These are phyloP conservation scores for Chromoteleia sp. DNA, from an alignment of 2,888 invertebrate genomes.

Conservation along the genomic window DNA sequence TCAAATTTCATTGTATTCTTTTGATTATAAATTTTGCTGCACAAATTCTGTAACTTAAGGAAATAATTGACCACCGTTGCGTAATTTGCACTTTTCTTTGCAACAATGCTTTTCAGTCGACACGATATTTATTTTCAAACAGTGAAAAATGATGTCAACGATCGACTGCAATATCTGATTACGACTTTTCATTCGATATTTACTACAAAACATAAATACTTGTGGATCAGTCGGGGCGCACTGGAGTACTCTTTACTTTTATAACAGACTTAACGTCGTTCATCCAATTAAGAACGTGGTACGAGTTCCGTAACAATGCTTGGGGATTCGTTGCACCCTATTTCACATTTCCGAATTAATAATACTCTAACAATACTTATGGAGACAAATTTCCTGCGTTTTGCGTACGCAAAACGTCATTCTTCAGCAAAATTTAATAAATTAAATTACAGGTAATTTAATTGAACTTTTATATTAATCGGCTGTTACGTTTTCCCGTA, in stretches of 20 bases:
- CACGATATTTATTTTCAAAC: neutral
- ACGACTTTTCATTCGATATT: conserved; percentile 6
- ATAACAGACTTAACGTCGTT: conserved; percentile 48
- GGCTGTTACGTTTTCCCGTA: no score
- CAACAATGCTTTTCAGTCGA: neutral
- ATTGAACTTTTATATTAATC: no score
- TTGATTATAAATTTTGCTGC: no score
- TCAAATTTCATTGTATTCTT: no score
- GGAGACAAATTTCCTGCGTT: no score
- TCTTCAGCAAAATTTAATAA: neutral
- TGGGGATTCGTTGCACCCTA: conserved; percentile 38
- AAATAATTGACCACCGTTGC: no score
- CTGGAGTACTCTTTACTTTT: conserved; percentile 31
- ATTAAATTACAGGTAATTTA: no score
- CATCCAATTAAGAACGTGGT: conserved; percentile 45
- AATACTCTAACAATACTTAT: conserved; percentile 22
- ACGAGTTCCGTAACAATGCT: conserved; percentile 47
- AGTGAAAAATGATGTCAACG: conserved; percentile 20
- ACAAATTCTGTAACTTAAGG: no score
- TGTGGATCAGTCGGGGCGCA: conserved; percentile 8
- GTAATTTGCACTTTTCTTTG: neutral
- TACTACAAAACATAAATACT: conserved; percentile 32
- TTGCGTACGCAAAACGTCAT: no score
- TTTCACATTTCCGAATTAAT: conserved; percentile 33
- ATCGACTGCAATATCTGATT: conserved; percentile 19